These are phyloP conservation scores for Jacana jacana DNA, from an alignment of 2,113 vertebrate species.

Conservation along the genomic window DNA sequence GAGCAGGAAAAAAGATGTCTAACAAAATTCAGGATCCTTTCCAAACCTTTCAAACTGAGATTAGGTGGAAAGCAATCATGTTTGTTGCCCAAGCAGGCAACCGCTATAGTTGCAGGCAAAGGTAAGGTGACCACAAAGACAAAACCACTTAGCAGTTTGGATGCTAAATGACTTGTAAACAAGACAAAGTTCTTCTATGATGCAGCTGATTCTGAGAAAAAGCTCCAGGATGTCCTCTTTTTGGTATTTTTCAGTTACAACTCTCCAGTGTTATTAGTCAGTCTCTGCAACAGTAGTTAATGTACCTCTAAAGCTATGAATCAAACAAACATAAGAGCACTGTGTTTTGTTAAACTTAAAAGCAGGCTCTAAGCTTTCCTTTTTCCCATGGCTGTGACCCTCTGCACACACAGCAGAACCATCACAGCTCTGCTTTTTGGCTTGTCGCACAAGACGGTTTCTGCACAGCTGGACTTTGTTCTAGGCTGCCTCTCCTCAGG, in stretches of 20 bases:
- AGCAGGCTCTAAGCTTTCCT: not conserved
- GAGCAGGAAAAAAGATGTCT: not conserved
- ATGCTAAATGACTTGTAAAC: not conserved
- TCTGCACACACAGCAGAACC: not conserved
- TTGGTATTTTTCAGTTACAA: not conserved
- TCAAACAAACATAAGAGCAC: not conserved
- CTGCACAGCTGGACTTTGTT: conserved; percentile 30
- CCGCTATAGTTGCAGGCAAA: not conserved
- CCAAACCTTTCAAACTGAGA: not conserved
- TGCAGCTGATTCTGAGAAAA: not conserved
- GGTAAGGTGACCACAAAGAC: not conserved
- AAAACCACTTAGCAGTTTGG: not conserved
- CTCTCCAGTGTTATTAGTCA: not conserved
- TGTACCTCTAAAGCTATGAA: not conserved
- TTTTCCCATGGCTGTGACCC: not conserved
- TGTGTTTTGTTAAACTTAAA: not conserved
- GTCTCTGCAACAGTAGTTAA: not conserved
- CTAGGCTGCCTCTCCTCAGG: not conserved
- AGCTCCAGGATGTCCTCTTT: not conserved
- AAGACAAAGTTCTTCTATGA: not conserved
- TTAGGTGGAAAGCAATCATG: not conserved
- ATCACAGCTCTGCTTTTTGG: not conserved
- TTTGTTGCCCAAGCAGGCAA: not conserved
- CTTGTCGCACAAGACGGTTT: not conserved
- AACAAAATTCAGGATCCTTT: not conserved